Evolutionary conservation across 2,797 vertebrate genomes (phyloP), one percentile per base, ranked within the genome.

Genomic region (Clarias platycephalus): DNA sequence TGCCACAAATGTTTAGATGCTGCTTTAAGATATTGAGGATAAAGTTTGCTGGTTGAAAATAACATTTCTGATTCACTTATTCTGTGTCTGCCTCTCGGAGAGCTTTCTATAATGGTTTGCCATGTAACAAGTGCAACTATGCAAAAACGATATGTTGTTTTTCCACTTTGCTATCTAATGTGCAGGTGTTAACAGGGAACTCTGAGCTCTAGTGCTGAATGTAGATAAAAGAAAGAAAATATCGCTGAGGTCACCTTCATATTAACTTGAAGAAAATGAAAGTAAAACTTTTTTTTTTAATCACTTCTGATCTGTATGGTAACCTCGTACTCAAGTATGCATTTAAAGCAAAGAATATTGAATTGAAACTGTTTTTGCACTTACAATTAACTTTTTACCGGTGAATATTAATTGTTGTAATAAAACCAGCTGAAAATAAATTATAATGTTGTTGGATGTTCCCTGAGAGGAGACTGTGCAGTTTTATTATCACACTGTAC

Each of bases 61-160:
- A 80, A 37, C 31, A 28, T 58, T 81, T 81, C 18, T 67, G 70
- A 37, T 81, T 80, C 40, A 62, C 57, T 40, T 22, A 55, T 55
- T 10, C 10, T 62, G 67, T 70, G 37, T 44, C 28, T 8, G 24
- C 18, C 80, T 83, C 71, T 77, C 16, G 16, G n/a, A 13, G 34
- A n/a, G 55, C 63, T 63, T 74, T 24, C 71, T 57, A 55, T 10
- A 26, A 13, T 28, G 7, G 57, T 86, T 88, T 86, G 84, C 81
- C 67, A 71, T 71, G 84, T 83, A 74, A 83, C 84, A 62, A 80
- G 37, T n/a, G 67, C 53, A 79, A 5, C 83, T 86, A 82, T 81
- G 81, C 80, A 55, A 82, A 88, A 88, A 85, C 63, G 58, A 84
- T 87, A n/a, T 70, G 85, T 82, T 66, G 83, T 87, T 88, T 88